A percentile compares a stretch with the other conserved stretches of the same genome.
Evolutionary conservation across 30 jellyfish, hydroid and myxozoan species (phyloP).

Genomic region (Hydractinia echinata): DNA sequence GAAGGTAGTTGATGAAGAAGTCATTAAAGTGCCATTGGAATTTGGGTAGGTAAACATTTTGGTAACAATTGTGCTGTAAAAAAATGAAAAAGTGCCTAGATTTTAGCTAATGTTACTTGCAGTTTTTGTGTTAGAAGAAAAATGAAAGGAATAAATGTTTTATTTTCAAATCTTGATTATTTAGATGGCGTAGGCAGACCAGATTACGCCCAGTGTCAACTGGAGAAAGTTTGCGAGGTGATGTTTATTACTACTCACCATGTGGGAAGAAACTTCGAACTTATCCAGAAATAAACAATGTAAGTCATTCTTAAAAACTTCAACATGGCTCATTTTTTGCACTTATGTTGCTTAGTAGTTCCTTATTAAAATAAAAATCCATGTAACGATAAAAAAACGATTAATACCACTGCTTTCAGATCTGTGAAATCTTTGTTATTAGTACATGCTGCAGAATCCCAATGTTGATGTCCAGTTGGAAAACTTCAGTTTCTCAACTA

Average conservation of each 20-base stretch:
- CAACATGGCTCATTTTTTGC: neutral
- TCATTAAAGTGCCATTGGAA: constrained; percentile 62
- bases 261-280: constrained; percentile 94
- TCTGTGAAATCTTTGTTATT: constrained; percentile 5
- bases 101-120: neutral
- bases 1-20: constrained; percentile 70
- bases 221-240: constrained; percentile 95
- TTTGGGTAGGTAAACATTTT: constrained; percentile 51
- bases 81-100: neutral
- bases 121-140: neutral
- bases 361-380: too few species aligned
- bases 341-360: neutral
- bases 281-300: constrained; percentile 81
- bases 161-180: neutral
- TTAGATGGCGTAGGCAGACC: constrained; percentile 93
- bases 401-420: neutral
- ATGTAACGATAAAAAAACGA: too few species aligned
- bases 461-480: constrained; percentile 55
- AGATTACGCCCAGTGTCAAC: constrained; percentile 66
- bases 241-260: constrained; percentile 93
- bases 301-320: constrained; percentile 1
- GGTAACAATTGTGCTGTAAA: neutral
- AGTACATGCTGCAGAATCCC: constrained; percentile 65
- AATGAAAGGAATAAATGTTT: neutral
- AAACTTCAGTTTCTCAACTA: constrained; percentile 90